These are phyloP conservation scores for Mamestra configurata DNA, from an alignment of 1,140 invertebrate genomes.

Conservation along the genomic window DNA sequence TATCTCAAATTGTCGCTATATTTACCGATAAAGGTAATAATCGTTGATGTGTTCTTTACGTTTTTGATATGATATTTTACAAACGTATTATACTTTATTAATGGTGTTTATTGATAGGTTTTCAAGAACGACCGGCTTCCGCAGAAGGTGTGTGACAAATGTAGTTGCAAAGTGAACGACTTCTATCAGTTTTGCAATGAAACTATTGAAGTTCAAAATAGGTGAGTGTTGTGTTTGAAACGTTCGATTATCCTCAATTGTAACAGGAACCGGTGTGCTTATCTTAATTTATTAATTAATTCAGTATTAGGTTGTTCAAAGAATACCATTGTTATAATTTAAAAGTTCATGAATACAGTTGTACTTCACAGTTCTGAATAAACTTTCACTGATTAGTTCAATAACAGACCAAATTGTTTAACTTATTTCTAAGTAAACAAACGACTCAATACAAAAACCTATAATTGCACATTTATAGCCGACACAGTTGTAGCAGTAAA, in stretches of 20 bases:
- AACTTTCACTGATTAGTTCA: background rate
- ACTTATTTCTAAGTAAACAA: background rate
- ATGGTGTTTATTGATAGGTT: slow-evolving; percentile 82
- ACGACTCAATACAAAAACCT: background rate
- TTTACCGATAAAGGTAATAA: slow-evolving; percentile 84
- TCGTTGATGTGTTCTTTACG: slow-evolving; percentile 29
- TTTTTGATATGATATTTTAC: slow-evolving; percentile 54
- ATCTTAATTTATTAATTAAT: slow-evolving; percentile 45
- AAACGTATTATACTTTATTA: slow-evolving; percentile 17
- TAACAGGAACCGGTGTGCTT: slow-evolving; percentile 23
- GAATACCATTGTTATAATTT: background rate
- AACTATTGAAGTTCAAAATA: slow-evolving; percentile 89
- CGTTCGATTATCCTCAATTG: background rate
- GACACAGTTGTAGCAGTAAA: background rate
- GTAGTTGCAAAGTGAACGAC: slow-evolving; percentile 90
- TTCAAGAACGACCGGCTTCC: slow-evolving; percentile 89
- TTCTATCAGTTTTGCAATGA: slow-evolving; percentile 90
- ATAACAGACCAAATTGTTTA: background rate
- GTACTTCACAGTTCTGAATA: background rate
- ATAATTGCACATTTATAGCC: background rate
- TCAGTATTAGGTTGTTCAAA: background rate
- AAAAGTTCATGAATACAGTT: background rate
- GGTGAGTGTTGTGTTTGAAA: slow-evolving; percentile 72
- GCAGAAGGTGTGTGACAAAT: slow-evolving; percentile 90
- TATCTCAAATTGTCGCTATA: slow-evolving; percentile 85